phyloP scores from a whole-genome alignment of 2,113 vertebrate genomes.

The Danio rerio region DNA sequence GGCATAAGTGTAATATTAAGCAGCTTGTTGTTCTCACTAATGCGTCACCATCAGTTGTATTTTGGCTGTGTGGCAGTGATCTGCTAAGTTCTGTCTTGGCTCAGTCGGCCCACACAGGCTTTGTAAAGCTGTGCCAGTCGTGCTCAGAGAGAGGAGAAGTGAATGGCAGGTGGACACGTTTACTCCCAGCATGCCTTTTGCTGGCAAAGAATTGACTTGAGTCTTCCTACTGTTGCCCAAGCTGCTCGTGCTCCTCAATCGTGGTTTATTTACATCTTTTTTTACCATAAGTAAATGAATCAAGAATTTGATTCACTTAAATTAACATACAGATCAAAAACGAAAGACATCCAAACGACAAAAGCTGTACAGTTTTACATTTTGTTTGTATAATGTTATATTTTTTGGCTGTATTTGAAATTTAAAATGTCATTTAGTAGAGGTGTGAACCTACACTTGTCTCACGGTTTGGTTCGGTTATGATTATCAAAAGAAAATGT shows the following conservation, averaged over 20 bases:
- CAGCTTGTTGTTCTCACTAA: constrained; percentile 21
- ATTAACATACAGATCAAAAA: not conserved
- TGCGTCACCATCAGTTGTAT: constrained; percentile 19
- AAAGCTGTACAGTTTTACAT: too few species aligned
- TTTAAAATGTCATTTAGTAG: too few species aligned
- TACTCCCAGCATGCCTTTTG: constrained; percentile 47
- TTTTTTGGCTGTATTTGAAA: too few species aligned
- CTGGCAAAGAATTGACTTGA: constrained; percentile 49
- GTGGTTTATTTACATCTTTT: constrained; percentile 34
- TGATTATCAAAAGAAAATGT: too few species aligned
- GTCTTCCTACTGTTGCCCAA: constrained; percentile 56
- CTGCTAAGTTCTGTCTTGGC: constrained; percentile 28
- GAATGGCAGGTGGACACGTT: constrained; percentile 59
- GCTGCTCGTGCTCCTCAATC: constrained; percentile 53
- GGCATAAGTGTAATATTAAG: not conserved
- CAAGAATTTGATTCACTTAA: not conserved
- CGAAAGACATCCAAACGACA: too few species aligned
- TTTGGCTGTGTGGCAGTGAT: not conserved
- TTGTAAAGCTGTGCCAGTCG: constrained; percentile 45
- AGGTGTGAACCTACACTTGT: too few species aligned
- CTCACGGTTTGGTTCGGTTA: too few species aligned
- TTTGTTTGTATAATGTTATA: too few species aligned
- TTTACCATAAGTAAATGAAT: constrained; percentile 18
- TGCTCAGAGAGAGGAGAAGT: constrained; percentile 47
- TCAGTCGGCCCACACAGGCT: constrained; percentile 37